Evolutionary conservation across 2,113 vertebrate species (phyloP).

Genomic region (Paedocypris sp.): DNA sequence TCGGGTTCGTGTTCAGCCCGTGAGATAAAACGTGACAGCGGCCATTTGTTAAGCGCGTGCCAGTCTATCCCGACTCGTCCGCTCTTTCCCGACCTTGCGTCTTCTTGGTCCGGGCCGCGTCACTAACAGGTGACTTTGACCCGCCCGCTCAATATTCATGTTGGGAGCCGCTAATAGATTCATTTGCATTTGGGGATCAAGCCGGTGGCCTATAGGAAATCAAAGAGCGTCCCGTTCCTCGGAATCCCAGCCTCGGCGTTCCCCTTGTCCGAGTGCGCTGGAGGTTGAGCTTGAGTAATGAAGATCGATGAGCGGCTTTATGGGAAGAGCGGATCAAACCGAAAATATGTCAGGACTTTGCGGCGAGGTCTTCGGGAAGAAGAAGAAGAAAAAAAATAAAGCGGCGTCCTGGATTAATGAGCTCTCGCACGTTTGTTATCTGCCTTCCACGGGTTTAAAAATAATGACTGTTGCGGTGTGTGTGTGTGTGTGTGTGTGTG

Average conservation of each 20-base stretch:
- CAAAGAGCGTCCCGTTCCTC: conserved; percentile 34
- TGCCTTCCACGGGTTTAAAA: conserved; percentile 43
- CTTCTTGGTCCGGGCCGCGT: too few species aligned
- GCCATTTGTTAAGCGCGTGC: too few species aligned
- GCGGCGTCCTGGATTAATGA: conserved; percentile 50
- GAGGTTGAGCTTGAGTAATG: conserved; percentile 55
- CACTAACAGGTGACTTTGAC: conserved; percentile 66
- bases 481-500: not conserved
- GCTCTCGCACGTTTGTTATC: conserved; percentile 54
- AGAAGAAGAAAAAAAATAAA: too few species aligned
- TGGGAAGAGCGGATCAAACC: conserved; percentile 54
- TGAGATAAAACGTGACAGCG: too few species aligned
- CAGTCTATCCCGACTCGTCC: too few species aligned
- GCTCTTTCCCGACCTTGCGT: too few species aligned
- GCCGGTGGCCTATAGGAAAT: conserved; percentile 56
- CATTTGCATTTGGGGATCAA: conserved; percentile 58
- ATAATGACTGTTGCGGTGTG: conserved; percentile 21
- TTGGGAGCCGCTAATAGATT: conserved; percentile 52
- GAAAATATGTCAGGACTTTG: conserved; percentile 56
- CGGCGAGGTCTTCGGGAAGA: too few species aligned
- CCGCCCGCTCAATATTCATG: conserved; percentile 55
- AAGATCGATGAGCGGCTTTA: conserved; percentile 64
- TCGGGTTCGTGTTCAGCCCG: too few species aligned
- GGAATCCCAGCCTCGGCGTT: conserved; percentile 13
- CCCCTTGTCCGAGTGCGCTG: conserved; percentile 30